phyloP scores from a whole-genome alignment of 2,113 vertebrate species.

The Lophotis ruficrista region DNA sequence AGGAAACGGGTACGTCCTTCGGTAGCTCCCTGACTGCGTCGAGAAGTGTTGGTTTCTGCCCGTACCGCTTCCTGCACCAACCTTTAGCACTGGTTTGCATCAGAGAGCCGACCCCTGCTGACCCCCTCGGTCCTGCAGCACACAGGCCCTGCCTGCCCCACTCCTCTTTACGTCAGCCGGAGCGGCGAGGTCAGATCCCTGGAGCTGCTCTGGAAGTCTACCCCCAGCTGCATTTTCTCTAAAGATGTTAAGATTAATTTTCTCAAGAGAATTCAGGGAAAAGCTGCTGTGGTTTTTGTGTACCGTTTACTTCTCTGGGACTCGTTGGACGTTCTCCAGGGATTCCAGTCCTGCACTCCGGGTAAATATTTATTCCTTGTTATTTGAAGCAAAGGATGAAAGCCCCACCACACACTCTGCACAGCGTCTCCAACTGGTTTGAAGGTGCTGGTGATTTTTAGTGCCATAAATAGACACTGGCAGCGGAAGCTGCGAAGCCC shows the following conservation, averaged over 20 bases:
- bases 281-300: constrained; percentile 42
- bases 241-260: constrained; percentile 54
- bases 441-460: constrained; percentile 30
- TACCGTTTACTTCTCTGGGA: constrained; percentile 51
- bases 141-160: constrained; percentile 25
- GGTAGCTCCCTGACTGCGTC: rapidly evolving
- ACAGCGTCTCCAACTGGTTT: constrained; percentile 4
- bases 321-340: constrained; percentile 41
- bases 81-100: neutral
- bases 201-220: constrained; percentile 44
- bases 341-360: constrained; percentile 37
- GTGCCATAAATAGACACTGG: neutral
- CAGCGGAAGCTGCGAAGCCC: neutral
- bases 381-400: constrained; percentile 53
- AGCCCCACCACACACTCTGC: constrained; percentile 11
- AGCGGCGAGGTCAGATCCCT: constrained; percentile 51
- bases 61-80: neutral
- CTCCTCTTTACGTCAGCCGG: constrained; percentile 53
- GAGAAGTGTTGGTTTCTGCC: neutral
- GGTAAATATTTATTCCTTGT: constrained; percentile 65
- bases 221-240: constrained; percentile 63
- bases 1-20: neutral
- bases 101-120: neutral
- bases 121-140: neutral
- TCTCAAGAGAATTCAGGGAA: constrained; percentile 55